Evolutionary conservation across 2,113 vertebrate genomes (phyloP).

Genomic region (Catagonus wagneri): DNA sequence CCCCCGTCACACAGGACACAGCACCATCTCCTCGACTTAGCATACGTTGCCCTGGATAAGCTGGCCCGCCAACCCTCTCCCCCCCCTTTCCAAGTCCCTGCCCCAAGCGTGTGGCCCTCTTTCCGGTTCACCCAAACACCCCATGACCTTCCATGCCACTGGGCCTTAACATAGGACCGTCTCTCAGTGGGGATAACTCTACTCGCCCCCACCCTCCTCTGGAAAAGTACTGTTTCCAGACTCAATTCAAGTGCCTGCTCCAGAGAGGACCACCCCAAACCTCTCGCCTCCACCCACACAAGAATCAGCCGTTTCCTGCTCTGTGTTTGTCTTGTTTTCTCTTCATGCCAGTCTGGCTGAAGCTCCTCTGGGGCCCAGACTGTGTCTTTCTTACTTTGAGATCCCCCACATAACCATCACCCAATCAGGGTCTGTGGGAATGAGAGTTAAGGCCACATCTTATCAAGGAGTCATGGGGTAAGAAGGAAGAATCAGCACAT

Average conservation of each 20-base stretch:
- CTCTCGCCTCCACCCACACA: background rate
- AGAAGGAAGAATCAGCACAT: background rate
- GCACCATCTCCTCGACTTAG: background rate
- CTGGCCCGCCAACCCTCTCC: no score
- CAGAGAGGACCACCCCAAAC: background rate
- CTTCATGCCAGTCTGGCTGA: fast-evolving
- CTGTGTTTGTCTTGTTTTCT: background rate
- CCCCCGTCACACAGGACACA: background rate
- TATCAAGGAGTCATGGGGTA: background rate
- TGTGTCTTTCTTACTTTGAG: background rate
- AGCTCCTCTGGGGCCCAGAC: background rate
- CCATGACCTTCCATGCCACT: background rate
- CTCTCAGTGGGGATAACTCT: background rate
- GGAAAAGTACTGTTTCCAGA: background rate
- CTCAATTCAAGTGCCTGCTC: background rate
- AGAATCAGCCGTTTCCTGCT: background rate
- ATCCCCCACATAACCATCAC: fast-evolving
- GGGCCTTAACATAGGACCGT: background rate
- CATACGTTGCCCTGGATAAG: no score
- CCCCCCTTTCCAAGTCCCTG: background rate
- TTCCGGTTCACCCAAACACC: background rate
- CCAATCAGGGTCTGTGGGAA: background rate
- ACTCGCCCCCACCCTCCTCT: background rate
- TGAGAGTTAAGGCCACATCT: background rate
- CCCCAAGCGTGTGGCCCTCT: background rate